Conservation (phyloP, 1,140 invertebrate genomes). For the Rhyzopertha dominica region DNA sequence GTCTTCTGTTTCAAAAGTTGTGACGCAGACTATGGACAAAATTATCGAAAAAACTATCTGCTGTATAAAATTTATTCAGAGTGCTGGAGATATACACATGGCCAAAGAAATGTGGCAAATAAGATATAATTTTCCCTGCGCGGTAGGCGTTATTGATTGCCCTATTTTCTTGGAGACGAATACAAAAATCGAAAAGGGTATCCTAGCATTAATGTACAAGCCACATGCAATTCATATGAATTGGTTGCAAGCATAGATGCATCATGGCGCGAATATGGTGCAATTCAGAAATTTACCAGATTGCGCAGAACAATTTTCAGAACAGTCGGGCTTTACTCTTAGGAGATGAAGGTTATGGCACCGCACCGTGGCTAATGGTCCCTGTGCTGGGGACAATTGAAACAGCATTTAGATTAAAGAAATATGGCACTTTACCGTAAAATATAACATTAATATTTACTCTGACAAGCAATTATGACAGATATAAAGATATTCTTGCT, state of each 20-base stretch:
- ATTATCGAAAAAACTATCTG: slow-evolving; percentile 21
- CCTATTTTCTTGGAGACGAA: slow-evolving; percentile 9
- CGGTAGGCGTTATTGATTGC: too few relatives aligned
- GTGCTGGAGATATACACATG: too few relatives aligned
- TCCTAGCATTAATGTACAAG: slow-evolving; percentile 5
- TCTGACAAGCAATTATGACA: slow-evolving; percentile 14
- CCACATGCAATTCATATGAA: slow-evolving; percentile 1
- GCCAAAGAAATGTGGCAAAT: too few relatives aligned
- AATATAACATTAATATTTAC: slow-evolving; percentile 5
- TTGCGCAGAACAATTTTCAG: not conserved
- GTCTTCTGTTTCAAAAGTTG: slow-evolving; percentile 22
- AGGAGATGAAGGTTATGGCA: slow-evolving; percentile 5
- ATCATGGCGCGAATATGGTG: slow-evolving; percentile 1
- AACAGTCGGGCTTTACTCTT: slow-evolving; percentile 5
- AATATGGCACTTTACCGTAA: not conserved
- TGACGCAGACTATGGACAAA: slow-evolving; percentile 16
- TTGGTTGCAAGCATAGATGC: slow-evolving; percentile 2
- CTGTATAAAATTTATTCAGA: too few relatives aligned
- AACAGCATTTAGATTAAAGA: too few relatives aligned
- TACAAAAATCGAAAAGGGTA: slow-evolving; percentile 2
- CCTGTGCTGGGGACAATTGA: too few relatives aligned
- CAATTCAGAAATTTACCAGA: slow-evolving; percentile 7
- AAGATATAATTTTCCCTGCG: too few relatives aligned
- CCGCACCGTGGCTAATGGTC: slow-evolving; percentile 8
- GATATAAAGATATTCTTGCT: slow-evolving; percentile 9